A percentile compares a stretch with the other conserved stretches of the same genome.
Conservation (phyloP, 2,113 vertebrate genomes). For the Sander lucioperca region DNA sequence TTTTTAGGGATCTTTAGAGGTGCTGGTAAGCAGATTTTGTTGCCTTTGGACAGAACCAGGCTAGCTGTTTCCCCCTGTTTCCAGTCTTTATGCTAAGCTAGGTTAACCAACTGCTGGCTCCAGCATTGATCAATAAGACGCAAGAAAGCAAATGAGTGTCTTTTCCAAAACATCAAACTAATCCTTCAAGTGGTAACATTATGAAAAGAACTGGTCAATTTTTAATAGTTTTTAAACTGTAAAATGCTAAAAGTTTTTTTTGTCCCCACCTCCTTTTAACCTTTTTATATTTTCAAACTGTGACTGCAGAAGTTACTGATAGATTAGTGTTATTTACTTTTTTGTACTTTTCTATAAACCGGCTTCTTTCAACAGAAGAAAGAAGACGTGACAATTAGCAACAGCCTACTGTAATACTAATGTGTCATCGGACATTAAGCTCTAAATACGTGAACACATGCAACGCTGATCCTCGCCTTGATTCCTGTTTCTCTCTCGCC, state of each 20-base stretch:
- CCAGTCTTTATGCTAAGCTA: not conserved
- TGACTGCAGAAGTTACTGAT: not conserved
- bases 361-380: not conserved
- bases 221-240: not conserved
- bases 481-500: slow-evolving; percentile 36
- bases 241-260: not conserved
- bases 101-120: not conserved
- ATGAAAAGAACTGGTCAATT: not conserved
- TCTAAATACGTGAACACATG: not conserved
- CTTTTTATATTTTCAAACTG: not conserved
- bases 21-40: not conserved
- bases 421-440: slow-evolving; percentile 24
- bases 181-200: not conserved
- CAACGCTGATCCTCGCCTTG: not conserved
- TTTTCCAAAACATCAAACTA: not conserved
- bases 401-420: slow-evolving; percentile 8
- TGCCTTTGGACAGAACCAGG: not conserved
- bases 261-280: not conserved
- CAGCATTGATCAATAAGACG: not conserved
- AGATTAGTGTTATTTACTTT: too few species aligned
- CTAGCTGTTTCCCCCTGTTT: not conserved
- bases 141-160: not conserved
- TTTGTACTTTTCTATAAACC: too few species aligned
- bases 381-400: not conserved
- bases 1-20: not conserved